Base-by-base conservation (phyloP, 2,113 vertebrate genomes). In the Dipodomys stephensi region DNA sequence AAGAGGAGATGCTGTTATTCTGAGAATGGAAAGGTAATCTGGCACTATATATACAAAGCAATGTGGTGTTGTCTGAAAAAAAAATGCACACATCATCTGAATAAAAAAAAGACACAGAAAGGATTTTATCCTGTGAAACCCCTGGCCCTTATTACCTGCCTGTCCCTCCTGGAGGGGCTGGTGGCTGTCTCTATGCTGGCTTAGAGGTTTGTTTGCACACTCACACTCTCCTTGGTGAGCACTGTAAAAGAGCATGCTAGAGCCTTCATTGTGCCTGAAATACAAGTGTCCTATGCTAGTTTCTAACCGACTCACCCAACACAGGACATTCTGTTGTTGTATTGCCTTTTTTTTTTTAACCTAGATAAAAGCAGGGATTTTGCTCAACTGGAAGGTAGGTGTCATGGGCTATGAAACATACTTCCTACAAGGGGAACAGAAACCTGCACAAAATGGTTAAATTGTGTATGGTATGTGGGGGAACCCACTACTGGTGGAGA, bases 351-450 rank as follows among this genome's bases (percentile, higher is more conserved):
- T 39, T 90, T 90, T 76, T 53, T 39, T 35, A 80, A 95, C 74
- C 64, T 95, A 88, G 91, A 88, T 95, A 96, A 88, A 94, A 76
- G 82, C 93, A 64, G 77, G 83, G 92, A 5, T 94, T 96, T 90
- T 28, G 79, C n/a, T 74, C 27, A 74, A 68, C 79, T 90, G 82
- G 74, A 49, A 53, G 69, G 35, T 74, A 65, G 49, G 78, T 18
- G 77, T 73, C 64, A 78, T 64, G 77, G 83, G 60, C 88, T 49
- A 35, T 44, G 71, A 94, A 85, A 65, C 9, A 25, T 57, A 32
- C 39, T 93, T 94, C 78, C 68, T 82, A 76, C 71, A 32, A 83
- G 69, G 39, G 82, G 85, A 96, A 90, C 82, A 93, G 86, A 93
- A 93, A 93, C 25, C 87, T 72, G 20, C 7, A 20, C 77, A 30